A percentile compares a stretch with the other conserved stretches of the same genome.
Conservation (phyloP, 2,888 invertebrate genomes). For the Drosophila testacea region DNA sequence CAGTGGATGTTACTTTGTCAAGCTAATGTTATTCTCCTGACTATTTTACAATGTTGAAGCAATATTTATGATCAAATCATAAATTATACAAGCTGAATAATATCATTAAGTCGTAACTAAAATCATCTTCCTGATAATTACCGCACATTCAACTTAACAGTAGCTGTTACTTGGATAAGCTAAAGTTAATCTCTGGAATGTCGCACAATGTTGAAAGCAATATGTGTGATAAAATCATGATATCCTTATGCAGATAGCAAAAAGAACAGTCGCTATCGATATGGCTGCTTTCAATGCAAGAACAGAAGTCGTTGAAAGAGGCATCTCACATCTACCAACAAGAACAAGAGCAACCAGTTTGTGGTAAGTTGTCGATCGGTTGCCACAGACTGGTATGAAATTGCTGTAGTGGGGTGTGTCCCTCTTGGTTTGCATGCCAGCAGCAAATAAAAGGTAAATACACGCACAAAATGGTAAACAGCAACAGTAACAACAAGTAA, state of each 20-base stretch:
- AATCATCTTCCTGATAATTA: no score
- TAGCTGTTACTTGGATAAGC: no score
- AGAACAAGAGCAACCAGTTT: slow-evolving; percentile 52
- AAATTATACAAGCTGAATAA: no score
- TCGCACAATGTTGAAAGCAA: background rate
- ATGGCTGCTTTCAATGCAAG: slow-evolving; percentile 74
- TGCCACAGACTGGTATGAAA: slow-evolving; percentile 4
- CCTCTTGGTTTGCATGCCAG: slow-evolving; percentile 63
- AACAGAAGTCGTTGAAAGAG: slow-evolving; percentile 77
- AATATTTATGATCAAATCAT: no score
- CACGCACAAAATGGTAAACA: slow-evolving; percentile 66
- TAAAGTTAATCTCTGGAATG: no score
- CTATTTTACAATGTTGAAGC: background rate
- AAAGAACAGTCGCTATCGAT: background rate
- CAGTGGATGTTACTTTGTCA: background rate
- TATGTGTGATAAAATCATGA: background rate
- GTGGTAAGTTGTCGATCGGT: slow-evolving; percentile 11
- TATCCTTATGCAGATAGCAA: background rate
- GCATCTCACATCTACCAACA: slow-evolving; percentile 31
- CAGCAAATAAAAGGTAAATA: slow-evolving; percentile 68
- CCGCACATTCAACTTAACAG: no score
- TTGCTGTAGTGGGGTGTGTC: slow-evolving; percentile 31
- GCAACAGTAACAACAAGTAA: slow-evolving; percentile 41
- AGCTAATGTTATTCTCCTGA: background rate
- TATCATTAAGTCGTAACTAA: no score